Evolutionary conservation across 2,797 vertebrate genomes (phyloP).

Genomic region (Catamblyrhynchus diadema): DNA sequence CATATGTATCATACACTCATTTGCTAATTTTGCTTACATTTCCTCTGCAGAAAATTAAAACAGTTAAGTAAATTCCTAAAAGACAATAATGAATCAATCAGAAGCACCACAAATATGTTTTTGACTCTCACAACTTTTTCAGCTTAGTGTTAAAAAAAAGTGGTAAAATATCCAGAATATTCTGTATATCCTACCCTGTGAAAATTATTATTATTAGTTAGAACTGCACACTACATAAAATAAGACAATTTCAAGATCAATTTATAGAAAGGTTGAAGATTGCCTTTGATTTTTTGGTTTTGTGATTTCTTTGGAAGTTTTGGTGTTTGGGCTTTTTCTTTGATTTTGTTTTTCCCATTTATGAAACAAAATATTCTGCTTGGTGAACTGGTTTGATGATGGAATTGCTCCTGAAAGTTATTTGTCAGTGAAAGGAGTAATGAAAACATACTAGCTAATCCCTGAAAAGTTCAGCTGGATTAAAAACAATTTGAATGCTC

Average conservation of each 20-base stretch:
- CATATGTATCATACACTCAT: not conserved
- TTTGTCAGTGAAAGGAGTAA: constrained; percentile 40
- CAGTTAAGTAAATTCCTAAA: not conserved
- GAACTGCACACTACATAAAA: not conserved
- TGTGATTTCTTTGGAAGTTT: not conserved
- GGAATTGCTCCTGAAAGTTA: not conserved
- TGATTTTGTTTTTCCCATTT: not conserved
- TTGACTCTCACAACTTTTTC: not conserved
- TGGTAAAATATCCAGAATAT: not conserved
- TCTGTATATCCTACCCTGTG: not conserved
- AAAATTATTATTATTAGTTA: not conserved
- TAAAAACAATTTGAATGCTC: constrained; percentile 10
- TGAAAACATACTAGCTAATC: constrained; percentile 30
- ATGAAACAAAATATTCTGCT: not conserved
- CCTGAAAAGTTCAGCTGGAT: constrained; percentile 36
- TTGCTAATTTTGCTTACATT: not conserved
- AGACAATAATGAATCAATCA: not conserved
- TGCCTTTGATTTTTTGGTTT: not conserved
- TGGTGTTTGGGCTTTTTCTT: not conserved
- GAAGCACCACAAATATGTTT: not conserved
- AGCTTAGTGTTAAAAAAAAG: not conserved
- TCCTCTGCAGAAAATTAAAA: not conserved
- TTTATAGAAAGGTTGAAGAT: not conserved
- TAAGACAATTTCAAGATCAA: not conserved
- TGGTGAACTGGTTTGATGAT: not conserved